A percentile compares a stretch with the other conserved stretches of the same genome.
These are phyloP conservation scores for Antheraea pernyi DNA, from an alignment of 1,140 invertebrate species.

Conservation along the genomic window DNA sequence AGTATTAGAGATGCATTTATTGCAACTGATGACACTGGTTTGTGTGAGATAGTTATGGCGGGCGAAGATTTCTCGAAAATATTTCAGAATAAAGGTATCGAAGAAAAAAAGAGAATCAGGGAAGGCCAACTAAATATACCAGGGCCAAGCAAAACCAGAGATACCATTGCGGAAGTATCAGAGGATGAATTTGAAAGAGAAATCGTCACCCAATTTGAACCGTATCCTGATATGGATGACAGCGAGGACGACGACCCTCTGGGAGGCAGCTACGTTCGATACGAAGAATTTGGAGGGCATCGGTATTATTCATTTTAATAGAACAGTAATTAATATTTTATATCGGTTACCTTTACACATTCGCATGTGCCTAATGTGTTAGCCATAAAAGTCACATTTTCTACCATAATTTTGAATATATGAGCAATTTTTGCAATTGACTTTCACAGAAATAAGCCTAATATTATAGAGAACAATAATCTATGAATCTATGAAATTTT, in stretches of 20 bases:
- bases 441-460: too few species aligned
- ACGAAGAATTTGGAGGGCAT: conserved; percentile 87
- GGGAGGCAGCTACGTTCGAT: conserved; percentile 75
- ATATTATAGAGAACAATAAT: too few species aligned
- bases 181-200: conserved; percentile 81
- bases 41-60: conserved; percentile 88
- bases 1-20: conserved; percentile 97
- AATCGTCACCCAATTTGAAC: conserved; percentile 81
- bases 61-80: conserved; percentile 87
- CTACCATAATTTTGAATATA: too few species aligned
- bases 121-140: conserved; percentile 59
- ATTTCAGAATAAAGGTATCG: conserved; percentile 74
- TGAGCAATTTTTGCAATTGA: too few species aligned
- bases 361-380: too few species aligned
- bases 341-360: not conserved
- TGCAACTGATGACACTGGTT: conserved; percentile 96
- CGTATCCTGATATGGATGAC: conserved; percentile 88
- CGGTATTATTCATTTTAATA: conserved; percentile 39
- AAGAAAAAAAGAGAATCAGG: conserved; percentile 55
- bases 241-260: conserved; percentile 88
- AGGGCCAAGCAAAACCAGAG: conserved; percentile 76
- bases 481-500: too few species aligned
- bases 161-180: conserved; percentile 83
- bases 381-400: too few species aligned
- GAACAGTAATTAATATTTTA: not conserved